phyloP scores from a whole-genome alignment of 1,140 invertebrate species.

The Laodelphax striatellus region DNA sequence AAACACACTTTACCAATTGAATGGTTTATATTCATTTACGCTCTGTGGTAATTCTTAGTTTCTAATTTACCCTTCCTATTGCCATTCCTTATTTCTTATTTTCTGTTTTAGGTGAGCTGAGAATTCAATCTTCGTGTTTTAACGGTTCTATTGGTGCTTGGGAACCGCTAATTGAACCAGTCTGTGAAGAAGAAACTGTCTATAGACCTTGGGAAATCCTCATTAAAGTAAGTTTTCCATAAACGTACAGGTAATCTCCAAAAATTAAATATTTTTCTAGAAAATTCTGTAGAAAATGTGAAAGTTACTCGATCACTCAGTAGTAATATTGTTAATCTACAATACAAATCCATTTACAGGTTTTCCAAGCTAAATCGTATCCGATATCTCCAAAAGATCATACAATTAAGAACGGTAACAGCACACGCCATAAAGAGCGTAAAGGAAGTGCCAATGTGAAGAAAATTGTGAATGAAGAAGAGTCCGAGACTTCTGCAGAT shows the following conservation, averaged over 20 bases:
- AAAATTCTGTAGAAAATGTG: no score
- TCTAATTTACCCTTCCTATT: no score
- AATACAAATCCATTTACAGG: slow-evolving; percentile 21
- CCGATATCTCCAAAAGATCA: slow-evolving; percentile 40
- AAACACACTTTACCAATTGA: no score
- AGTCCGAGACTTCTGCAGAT: slow-evolving; percentile 48
- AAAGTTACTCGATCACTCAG: no score
- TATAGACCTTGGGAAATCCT: slow-evolving; percentile 61
- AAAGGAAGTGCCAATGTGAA: not conserved
- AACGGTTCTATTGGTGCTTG: slow-evolving; percentile 59
- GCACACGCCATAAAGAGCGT: not conserved
- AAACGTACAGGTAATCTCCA: no score
- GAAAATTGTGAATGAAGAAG: slow-evolving; percentile 25
- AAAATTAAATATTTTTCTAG: no score
- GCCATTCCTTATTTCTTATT: no score
- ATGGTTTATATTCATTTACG: no score
- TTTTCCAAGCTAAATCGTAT: slow-evolving; percentile 47
- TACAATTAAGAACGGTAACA: not conserved
- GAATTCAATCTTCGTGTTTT: slow-evolving; percentile 58
- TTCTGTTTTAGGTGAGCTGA: slow-evolving; percentile 34
- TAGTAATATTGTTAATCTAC: no score
- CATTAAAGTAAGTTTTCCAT: slow-evolving; percentile 40
- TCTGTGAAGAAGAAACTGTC: slow-evolving; percentile 48
- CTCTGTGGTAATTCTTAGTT: no score
- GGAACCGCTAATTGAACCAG: slow-evolving; percentile 70